These are phyloP conservation scores for Stenichneumon culpator DNA, from an alignment of 2,888 invertebrate genomes.

Conservation along the genomic window DNA sequence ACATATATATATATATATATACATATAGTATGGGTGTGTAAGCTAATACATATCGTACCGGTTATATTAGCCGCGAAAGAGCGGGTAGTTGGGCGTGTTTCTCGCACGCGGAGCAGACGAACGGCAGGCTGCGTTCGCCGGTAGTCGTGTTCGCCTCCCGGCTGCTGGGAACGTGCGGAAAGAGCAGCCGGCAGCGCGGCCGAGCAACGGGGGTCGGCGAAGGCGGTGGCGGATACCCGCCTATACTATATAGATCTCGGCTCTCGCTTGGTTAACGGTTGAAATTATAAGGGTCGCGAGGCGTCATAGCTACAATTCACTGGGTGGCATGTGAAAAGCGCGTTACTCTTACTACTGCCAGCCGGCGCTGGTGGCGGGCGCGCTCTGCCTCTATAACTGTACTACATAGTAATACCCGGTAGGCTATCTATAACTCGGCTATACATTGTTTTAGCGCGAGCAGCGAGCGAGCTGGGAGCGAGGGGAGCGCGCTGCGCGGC, in stretches of 20 bases:
- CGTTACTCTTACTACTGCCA: constrained; percentile 76
- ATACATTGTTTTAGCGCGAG: neutral
- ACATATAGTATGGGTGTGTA: neutral
- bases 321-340: constrained; percentile 77
- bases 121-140: constrained; percentile 42
- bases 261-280: constrained; percentile 62
- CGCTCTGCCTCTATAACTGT: constrained; percentile 29
- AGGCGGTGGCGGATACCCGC: constrained; percentile 15
- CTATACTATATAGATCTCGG: constrained; percentile 50
- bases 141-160: neutral
- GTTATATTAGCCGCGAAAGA: constrained; percentile 68
- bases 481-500: neutral
- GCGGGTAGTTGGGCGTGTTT: constrained; percentile 68
- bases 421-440: neutral
- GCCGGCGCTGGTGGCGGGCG: constrained; percentile 49
- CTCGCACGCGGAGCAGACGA: constrained; percentile 54
- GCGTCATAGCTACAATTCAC: constrained; percentile 69
- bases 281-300: constrained; percentile 72
- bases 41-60: constrained; percentile 51
- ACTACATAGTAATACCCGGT: constrained; percentile 2
- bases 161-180: constrained; percentile 63
- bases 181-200: constrained; percentile 54
- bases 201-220: constrained; percentile 13
- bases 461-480: neutral
- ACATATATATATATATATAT: too few species aligned